phyloP scores from a whole-genome alignment of 2,888 invertebrate genomes.

The Steinernema carpocapsae region DNA sequence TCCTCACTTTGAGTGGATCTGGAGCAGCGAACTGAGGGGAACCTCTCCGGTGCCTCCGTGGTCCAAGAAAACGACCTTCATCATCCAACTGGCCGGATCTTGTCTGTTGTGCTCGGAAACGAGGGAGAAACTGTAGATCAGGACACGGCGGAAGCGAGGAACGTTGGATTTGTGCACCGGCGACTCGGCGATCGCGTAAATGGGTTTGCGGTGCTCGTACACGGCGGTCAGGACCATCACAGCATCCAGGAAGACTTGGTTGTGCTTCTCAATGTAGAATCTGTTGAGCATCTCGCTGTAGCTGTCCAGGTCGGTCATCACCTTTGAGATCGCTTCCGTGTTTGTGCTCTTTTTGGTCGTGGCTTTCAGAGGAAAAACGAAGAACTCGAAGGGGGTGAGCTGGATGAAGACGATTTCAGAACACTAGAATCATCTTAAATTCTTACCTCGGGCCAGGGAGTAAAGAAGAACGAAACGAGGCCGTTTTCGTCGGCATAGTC shows the following conservation, averaged over 20 bases:
- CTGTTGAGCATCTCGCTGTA: neutral
- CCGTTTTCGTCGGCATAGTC: neutral
- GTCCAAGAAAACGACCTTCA: constrained; percentile 17
- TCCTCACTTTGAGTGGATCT: constrained; percentile 21
- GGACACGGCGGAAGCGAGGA: neutral
- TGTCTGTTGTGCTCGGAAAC: neutral
- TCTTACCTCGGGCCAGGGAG: neutral
- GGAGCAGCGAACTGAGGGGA: neutral
- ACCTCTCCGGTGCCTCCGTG: neutral
- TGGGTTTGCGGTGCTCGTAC: neutral
- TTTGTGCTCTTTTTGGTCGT: neutral
- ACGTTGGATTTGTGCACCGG: neutral
- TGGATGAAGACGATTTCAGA: neutral
- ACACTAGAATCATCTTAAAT: neutral
- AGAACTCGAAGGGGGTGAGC: constrained; percentile 17
- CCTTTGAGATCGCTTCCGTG: neutral
- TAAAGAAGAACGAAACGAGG: neutral
- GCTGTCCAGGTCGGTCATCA: neutral
- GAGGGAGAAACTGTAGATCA: neutral
- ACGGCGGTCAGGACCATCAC: neutral
- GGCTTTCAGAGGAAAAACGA: neutral
- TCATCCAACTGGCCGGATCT: constrained; percentile 5
- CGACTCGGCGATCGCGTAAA: neutral
- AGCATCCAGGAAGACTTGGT: neutral
- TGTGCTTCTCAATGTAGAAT: constrained; percentile 29